Evolutionary conservation across 2,888 invertebrate genomes (phyloP).

Genomic region (Amiota communis): DNA sequence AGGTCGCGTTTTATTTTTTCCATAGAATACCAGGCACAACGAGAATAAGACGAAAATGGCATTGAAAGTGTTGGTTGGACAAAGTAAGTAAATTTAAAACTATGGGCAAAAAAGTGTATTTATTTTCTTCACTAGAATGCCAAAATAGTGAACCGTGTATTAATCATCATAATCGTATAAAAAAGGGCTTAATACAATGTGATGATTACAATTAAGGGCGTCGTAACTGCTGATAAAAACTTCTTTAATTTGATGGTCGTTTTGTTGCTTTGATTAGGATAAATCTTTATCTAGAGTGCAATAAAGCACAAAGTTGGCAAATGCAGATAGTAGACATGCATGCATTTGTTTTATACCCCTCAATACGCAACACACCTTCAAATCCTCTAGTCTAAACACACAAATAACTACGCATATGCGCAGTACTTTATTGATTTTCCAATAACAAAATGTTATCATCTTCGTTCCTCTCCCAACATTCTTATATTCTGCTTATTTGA

Average conservation of each 20-base stretch:
- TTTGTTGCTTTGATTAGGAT: too few relatives aligned
- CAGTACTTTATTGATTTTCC: slow-evolving; percentile 25
- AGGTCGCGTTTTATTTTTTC: not conserved
- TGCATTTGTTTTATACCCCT: slow-evolving; percentile 2
- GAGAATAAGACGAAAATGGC: slow-evolving; percentile 77
- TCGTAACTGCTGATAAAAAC: too few relatives aligned
- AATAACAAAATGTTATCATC: not conserved
- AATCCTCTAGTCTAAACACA: not conserved
- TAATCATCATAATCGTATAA: too few relatives aligned
- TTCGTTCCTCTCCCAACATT: not conserved
- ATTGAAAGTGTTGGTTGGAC: slow-evolving; percentile 88
- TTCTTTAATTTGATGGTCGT: too few relatives aligned
- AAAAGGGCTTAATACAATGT: too few relatives aligned
- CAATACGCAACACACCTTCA: not conserved
- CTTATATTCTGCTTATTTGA: too few relatives aligned
- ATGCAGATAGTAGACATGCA: not conserved
- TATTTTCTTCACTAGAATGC: not conserved
- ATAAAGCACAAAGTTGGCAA: too few relatives aligned
- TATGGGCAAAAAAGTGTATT: not conserved
- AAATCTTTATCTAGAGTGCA: too few relatives aligned
- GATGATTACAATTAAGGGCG: too few relatives aligned
- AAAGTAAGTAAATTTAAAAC: slow-evolving; percentile 80
- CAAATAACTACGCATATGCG: slow-evolving; percentile 11
- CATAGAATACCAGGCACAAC: slow-evolving; percentile 21
- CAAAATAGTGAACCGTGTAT: too few relatives aligned